These are phyloP conservation scores for Polia nebulosa DNA, from an alignment of 2,888 invertebrate species.

Conservation along the genomic window DNA sequence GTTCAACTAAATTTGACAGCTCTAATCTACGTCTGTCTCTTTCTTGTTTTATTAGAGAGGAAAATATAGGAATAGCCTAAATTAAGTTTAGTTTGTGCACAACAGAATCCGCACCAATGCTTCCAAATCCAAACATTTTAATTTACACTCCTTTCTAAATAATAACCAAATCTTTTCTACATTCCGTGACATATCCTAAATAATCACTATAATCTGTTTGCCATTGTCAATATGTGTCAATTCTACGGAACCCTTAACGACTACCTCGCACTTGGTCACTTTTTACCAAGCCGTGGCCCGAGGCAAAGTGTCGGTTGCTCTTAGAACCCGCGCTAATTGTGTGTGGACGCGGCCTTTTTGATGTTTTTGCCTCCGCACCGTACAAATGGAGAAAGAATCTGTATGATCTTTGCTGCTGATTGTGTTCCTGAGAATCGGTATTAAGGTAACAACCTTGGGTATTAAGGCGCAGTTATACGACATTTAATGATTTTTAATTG, in stretches of 20 bases:
- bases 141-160: neutral
- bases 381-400: slow-evolving; percentile 66
- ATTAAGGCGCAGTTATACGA: too few species aligned
- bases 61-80: too few species aligned
- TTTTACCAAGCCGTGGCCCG: slow-evolving; percentile 54
- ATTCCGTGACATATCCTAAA: neutral
- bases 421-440: slow-evolving; percentile 61
- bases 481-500: too few species aligned
- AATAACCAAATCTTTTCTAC: neutral
- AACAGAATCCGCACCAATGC: too few species aligned
- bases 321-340: slow-evolving; percentile 81
- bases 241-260: slow-evolving; percentile 60
- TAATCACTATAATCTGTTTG: neutral
- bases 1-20: too few species aligned
- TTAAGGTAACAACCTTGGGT: slow-evolving; percentile 61
- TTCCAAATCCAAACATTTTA: neutral
- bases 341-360: slow-evolving; percentile 78
- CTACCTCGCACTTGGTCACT: slow-evolving; percentile 42
- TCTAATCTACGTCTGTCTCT: too few species aligned
- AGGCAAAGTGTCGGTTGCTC: slow-evolving; percentile 68
- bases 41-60: too few species aligned
- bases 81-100: too few species aligned
- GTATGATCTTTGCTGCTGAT: slow-evolving; percentile 59
- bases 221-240: slow-evolving; percentile 17
- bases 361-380: slow-evolving; percentile 70